phyloP scores from a whole-genome alignment of 2,113 vertebrate genomes.

The Corythornis cristatus region DNA sequence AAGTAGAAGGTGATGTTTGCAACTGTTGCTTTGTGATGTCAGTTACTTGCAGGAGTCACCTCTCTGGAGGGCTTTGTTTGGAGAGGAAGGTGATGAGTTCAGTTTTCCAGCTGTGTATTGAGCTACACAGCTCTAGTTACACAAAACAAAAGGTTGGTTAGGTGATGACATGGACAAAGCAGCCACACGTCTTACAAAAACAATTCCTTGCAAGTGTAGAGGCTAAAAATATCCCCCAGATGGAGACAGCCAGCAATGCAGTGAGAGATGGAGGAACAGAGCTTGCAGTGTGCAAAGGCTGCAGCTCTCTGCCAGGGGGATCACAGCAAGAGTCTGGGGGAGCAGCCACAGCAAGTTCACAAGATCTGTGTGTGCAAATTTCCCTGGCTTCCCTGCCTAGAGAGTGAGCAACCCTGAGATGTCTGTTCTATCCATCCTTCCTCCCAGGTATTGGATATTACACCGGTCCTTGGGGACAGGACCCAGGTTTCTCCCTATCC shows the following conservation, averaged over 20 bases:
- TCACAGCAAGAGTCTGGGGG: rapidly evolving
- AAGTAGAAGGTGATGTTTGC: not conserved
- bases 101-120: not conserved
- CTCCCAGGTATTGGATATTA: not conserved
- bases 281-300: not conserved
- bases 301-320: not conserved
- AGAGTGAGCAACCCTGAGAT: not conserved
- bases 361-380: not conserved
- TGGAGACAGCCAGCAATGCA: not conserved
- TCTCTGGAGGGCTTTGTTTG: not conserved
- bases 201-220: not conserved
- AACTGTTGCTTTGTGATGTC: not conserved
- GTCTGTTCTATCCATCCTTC: not conserved
- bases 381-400: not conserved
- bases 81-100: not conserved
- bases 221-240: not conserved
- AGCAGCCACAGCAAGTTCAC: not conserved
- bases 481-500: not conserved
- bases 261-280: not conserved
- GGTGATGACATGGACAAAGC: not conserved
- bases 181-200: not conserved
- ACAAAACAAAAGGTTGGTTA: not conserved
- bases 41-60: not conserved
- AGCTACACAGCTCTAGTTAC: not conserved
- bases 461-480: rapidly evolving